Evolutionary conservation across 2,797 vertebrate species (phyloP).

Genomic region (Leptatherina wallacei): DNA sequence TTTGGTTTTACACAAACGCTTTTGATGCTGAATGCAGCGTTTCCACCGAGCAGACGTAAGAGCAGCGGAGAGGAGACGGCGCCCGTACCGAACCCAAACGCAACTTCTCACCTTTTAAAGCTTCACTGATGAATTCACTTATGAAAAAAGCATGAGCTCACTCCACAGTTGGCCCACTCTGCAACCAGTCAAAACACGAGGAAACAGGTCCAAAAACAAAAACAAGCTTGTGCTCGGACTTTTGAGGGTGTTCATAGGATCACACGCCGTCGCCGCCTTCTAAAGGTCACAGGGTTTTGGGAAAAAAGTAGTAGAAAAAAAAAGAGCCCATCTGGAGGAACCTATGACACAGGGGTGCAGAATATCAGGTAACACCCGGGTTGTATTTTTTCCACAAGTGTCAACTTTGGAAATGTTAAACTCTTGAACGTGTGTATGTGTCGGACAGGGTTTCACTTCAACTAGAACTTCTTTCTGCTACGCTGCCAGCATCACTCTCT

Average conservation of each 20-base stretch:
- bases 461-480: constrained; percentile 36
- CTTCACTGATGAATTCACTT: constrained; percentile 58
- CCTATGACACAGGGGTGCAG: constrained; percentile 75
- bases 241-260: constrained; percentile 61
- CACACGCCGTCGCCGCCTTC: constrained; percentile 55
- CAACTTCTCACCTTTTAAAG: constrained; percentile 31
- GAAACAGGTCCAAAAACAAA: constrained; percentile 71
- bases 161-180: constrained; percentile 41
- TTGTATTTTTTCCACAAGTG: constrained; percentile 67
- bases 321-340: constrained; percentile 71
- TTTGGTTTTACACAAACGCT: constrained; percentile 20
- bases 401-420: constrained; percentile 72
- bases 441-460: constrained; percentile 58
- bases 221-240: constrained; percentile 61
- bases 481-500: constrained; percentile 14
- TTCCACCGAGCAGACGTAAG: constrained; percentile 31
- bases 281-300: constrained; percentile 70
- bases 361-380: constrained; percentile 77
- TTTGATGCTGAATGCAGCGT: constrained; percentile 23
- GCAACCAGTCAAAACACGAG: constrained; percentile 73
- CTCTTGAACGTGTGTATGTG: constrained; percentile 50
- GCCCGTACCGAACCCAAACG: not conserved
- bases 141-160: constrained; percentile 67
- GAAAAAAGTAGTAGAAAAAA: constrained; percentile 16
- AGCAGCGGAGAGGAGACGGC: constrained; percentile 3